Conservation (phyloP, 2,113 vertebrate species). For the Coptodon rendalli region DNA sequence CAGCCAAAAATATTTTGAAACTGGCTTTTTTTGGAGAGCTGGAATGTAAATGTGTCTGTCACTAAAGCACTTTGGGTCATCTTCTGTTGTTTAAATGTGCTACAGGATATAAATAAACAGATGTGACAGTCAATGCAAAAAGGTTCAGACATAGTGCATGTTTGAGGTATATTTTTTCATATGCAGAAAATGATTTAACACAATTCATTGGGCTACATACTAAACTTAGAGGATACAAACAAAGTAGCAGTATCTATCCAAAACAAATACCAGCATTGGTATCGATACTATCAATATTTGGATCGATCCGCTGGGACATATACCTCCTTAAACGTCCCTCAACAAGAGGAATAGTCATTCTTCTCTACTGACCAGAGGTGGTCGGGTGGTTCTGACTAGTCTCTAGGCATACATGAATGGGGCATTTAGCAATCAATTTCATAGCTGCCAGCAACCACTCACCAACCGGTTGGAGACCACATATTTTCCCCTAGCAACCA, state of each 20-base stretch:
- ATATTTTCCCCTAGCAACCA: neutral
- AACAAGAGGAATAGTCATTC: neutral
- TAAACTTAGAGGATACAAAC: neutral
- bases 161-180: neutral
- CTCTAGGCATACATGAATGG: neutral
- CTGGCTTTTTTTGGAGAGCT: neutral
- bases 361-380: neutral
- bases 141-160: neutral
- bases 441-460: neutral
- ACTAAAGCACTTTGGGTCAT: neutral
- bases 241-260: neutral
- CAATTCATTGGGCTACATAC: neutral
- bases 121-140: neutral
- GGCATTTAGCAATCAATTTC: neutral
- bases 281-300: neutral
- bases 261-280: neutral
- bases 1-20: neutral
- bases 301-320: neutral
- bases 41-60: neutral
- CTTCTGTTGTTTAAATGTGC: neutral
- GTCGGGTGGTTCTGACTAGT: neutral
- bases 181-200: neutral
- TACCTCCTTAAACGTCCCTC: neutral
- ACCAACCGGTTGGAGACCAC: neutral
- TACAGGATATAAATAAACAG: neutral